Conservation (phyloP, 2,888 invertebrate genomes). For the Archips xylosteana region DNA sequence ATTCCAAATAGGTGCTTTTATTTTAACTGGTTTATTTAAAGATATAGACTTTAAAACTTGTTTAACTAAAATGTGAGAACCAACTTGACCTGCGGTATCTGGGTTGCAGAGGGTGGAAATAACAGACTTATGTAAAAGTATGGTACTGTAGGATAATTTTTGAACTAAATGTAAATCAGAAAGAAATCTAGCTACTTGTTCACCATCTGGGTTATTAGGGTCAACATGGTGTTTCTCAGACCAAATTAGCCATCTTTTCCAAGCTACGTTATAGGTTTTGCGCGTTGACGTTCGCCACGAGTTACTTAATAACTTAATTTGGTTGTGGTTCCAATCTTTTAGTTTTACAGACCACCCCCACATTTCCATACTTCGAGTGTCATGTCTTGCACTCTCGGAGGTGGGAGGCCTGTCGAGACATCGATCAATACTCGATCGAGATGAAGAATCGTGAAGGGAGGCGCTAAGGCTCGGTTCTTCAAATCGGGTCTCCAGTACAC, state of each 20-base stretch:
- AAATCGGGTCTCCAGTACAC: slow-evolving; percentile 20
- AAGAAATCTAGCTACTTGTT: not conserved
- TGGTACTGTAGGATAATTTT: not conserved
- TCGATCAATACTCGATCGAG: slow-evolving; percentile 27
- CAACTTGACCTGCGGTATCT: not conserved
- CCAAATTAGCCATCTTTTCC: slow-evolving; percentile 41
- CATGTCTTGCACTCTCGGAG: slow-evolving; percentile 44
- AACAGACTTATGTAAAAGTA: not conserved
- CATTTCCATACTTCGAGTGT: slow-evolving; percentile 45
- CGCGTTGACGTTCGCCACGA: slow-evolving; percentile 40
- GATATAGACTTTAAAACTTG: not conserved
- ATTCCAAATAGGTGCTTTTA: slow-evolving; percentile 2
- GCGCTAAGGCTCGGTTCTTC: not conserved
- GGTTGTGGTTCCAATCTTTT: slow-evolving; percentile 21
- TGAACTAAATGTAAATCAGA: not conserved
- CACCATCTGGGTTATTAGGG: not conserved
- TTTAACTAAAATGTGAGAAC: not conserved
- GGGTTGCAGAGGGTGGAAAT: not conserved
- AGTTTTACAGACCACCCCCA: slow-evolving; percentile 44
- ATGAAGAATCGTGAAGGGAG: slow-evolving; percentile 16
- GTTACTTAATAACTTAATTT: not conserved
- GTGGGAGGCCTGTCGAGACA: slow-evolving; percentile 39
- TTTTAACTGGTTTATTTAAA: not conserved
- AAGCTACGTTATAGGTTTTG: slow-evolving; percentile 41
- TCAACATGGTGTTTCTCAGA: slow-evolving; percentile 4